A percentile compares a stretch with the other conserved stretches of the same genome.
Evolutionary conservation across 2,113 vertebrate genomes (phyloP).

Genomic region (Arvicanthis niloticus): DNA sequence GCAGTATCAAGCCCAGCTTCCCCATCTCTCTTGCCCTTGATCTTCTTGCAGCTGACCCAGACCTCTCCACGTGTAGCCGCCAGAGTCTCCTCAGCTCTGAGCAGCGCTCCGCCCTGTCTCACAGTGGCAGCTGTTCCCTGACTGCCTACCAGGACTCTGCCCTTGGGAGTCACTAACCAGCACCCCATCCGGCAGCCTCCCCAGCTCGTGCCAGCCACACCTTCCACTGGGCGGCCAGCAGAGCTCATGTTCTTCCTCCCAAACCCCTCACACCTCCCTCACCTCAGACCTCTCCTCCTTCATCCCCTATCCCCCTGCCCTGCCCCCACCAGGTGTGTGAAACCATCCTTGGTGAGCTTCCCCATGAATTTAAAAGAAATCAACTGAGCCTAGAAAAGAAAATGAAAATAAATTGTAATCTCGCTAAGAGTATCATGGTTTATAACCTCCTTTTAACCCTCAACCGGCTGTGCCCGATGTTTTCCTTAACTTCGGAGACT

Average conservation of each 20-base stretch:
- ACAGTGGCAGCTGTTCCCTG: not conserved
- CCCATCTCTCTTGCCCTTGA: not conserved
- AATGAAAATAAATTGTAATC: not conserved
- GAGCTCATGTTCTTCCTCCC: not conserved
- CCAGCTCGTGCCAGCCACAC: not conserved
- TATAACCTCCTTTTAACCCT: not conserved
- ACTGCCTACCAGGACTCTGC: not conserved
- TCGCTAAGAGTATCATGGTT: not conserved
- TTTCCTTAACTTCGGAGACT: not conserved
- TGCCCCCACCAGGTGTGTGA: not conserved
- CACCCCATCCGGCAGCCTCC: not conserved
- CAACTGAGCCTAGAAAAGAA: constrained; percentile 14
- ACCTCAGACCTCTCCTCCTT: not conserved
- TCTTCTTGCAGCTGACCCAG: not conserved
- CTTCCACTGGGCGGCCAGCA: not conserved
- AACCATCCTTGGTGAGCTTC: not conserved
- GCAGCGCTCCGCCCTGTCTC: not conserved
- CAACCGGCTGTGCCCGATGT: not conserved
- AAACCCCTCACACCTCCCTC: not conserved
- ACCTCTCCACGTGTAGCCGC: not conserved
- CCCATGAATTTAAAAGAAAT: not conserved
- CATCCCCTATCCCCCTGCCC: too few relatives aligned
- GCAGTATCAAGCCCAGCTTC: not conserved
- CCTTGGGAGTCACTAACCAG: too few relatives aligned
- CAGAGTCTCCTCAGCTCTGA: not conserved